Base-by-base conservation (phyloP, 2,797 vertebrate genomes). In the Novumbra hubbsi region DNA sequence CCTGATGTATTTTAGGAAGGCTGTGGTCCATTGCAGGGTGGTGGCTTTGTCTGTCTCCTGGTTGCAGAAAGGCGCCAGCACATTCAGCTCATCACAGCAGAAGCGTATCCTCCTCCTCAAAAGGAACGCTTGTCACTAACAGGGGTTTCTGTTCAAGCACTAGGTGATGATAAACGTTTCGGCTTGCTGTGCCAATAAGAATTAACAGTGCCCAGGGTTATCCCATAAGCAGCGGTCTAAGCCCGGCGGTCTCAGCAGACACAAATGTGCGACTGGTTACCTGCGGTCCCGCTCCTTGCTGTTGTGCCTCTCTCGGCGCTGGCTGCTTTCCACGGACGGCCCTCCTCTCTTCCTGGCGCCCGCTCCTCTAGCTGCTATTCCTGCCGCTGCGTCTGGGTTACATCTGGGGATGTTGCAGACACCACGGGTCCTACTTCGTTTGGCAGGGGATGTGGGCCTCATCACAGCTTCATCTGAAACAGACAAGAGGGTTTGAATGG, bases 71-170 rank as follows among this genome's bases (percentile, higher is more conserved):
- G 97, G 97, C 83, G 96, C 96, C 75, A 98, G 87, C 24, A 87
- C 87, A 78, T 99, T 99, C 83, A 99, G 80, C 86, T 98, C 95
- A 1, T 99, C 95, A n/a, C 97, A 99, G 76, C 92, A 97, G 73
- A 91, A 83, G 45, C 96, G 95, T 80, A 99, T 99, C 85, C 88
- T 93, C 90, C 93, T 95, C 91, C 98, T 99, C 77, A 52, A 30
- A 67, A 27, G 34, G 5, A 70, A 50, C 41, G 14, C 7, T 8
- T 57, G 55, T 57, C 21, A 45, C 41, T 14, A 45, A 45, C 41
- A 45, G 41, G 41, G 41, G n/a, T n/a, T 21, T 57, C 19, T 21
- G 28, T 34, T 65, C 27, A 28, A 3, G 55, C 11, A 57, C 8
- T 21, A 24, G 21, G 55, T 65, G 63, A 63, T 27, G 27, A 4